Base-by-base conservation (phyloP, 1,140 invertebrate genomes). In the Bombus waltoni region DNA sequence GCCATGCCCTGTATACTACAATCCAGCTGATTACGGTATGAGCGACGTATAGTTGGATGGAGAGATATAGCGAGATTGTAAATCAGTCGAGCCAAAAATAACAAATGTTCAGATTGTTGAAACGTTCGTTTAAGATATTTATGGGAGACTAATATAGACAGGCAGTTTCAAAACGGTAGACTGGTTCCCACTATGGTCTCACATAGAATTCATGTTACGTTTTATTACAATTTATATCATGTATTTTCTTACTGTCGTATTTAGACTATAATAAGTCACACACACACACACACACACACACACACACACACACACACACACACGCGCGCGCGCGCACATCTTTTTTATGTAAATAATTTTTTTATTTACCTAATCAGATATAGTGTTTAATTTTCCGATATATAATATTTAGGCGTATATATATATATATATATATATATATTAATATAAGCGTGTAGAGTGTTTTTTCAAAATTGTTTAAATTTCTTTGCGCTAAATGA, bases 11-110 rank as follows among this genome's bases (percentile, higher is more conserved):
- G 97, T 97, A 91, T 99, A 98, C 93, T 98, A 99, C 94, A 99
- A 99, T 95, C 98, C 98, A 59, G 98, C 98, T 59, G 98, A 99
- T 96, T 99, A 98, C 95, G 96, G 98, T 99, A 96, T 96, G 81
- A 40, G 68, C 81, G 53, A 65, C 28, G 59, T 62, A 62, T 62
- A 62, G 11, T 62, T 62, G 3, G 3, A 62, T 11, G 11, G 25
- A 62, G 10, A 28, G 59, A 62, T n/a, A 62, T 13, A 62, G 28
- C 28, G 4, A 13, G 59, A 62, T n/a, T 25, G 57, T 59, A n/a
- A 62, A 62, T 62, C 59, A n/a, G 1, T 13, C 1, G 11, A 13
- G 28, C 28, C 10, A n/a, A n/a, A 62, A n/a, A 62, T 62, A 62
- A 62, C 11, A n/a, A 62, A 62, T 62, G 59, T 62, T 62, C 59